A percentile compares a stretch with the other conserved stretches of the same genome.
Conservation (phyloP, 30 jellyfish, hydroid and myxozoan species). For the Turritopsis rubra region DNA sequence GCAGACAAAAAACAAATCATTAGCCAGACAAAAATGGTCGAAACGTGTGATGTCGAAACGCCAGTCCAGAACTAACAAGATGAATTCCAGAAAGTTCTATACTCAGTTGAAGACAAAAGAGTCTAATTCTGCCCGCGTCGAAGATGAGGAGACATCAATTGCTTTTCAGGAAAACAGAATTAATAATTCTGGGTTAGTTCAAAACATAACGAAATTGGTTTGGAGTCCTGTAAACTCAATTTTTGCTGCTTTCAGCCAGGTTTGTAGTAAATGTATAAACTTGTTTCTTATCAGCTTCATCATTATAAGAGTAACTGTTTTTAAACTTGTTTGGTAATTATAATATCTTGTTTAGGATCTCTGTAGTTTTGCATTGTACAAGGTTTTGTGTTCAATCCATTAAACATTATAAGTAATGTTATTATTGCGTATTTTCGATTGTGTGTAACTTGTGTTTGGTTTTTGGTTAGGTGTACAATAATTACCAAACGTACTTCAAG, state of each 20-base stretch:
- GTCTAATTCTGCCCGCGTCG: no score
- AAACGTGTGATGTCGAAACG: background rate
- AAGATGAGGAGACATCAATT: no score
- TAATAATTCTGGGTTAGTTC: background rate
- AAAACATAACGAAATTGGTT: background rate
- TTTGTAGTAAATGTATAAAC: background rate
- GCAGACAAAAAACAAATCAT: background rate
- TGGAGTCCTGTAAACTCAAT: background rate
- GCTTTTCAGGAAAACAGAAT: no score
- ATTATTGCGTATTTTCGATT: background rate
- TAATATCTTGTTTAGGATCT: no score
- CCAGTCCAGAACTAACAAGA: background rate
- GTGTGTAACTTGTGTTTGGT: background rate
- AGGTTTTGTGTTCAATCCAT: background rate
- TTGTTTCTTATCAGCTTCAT: no score
- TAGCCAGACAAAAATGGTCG: constrained; percentile 19
- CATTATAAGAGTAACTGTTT: no score
- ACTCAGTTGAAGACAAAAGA: background rate
- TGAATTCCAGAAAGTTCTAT: background rate
- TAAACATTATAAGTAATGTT: background rate
- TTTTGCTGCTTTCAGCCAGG: background rate
- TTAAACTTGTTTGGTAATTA: no score
- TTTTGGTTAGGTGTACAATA: background rate
- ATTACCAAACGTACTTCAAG: background rate
- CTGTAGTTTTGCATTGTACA: no score